A percentile compares a stretch with the other conserved stretches of the same genome.
Evolutionary conservation across 2,888 invertebrate species (phyloP).

Genomic region (Heliconius hortense): DNA sequence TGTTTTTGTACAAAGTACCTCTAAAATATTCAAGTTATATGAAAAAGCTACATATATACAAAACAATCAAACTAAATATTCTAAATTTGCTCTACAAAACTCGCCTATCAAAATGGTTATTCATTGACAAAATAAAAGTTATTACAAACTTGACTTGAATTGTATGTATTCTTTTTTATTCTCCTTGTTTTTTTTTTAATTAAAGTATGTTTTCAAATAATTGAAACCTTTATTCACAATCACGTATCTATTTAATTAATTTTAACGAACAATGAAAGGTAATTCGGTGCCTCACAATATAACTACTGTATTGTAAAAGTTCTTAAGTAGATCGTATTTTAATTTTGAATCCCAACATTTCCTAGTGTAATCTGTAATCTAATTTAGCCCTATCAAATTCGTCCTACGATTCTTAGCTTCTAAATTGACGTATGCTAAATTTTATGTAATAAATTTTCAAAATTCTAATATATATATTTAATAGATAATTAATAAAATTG

Average conservation of each 20-base stretch:
- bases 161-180: no score
- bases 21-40: not conserved
- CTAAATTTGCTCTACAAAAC: no score
- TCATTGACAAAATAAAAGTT: no score
- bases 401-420: conserved; percentile 50
- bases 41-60: not conserved
- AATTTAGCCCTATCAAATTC: conserved; percentile 63
- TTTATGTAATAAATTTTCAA: not conserved
- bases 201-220: no score
- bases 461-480: no score
- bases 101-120: no score
- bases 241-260: not conserved
- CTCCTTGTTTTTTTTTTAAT: no score
- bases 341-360: conserved; percentile 6
- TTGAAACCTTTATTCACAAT: no score
- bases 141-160: no score
- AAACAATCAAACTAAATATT: not conserved
- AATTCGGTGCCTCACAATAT: not conserved
- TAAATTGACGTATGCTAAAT: conserved; percentile 21
- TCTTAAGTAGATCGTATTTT: not conserved
- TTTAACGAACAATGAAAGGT: not conserved
- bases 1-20: no score
- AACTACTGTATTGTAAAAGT: not conserved
- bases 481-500: no score
- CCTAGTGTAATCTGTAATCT: conserved; percentile 33